Conservation (phyloP, 2,113 vertebrate genomes). For the Nanger granti region DNA sequence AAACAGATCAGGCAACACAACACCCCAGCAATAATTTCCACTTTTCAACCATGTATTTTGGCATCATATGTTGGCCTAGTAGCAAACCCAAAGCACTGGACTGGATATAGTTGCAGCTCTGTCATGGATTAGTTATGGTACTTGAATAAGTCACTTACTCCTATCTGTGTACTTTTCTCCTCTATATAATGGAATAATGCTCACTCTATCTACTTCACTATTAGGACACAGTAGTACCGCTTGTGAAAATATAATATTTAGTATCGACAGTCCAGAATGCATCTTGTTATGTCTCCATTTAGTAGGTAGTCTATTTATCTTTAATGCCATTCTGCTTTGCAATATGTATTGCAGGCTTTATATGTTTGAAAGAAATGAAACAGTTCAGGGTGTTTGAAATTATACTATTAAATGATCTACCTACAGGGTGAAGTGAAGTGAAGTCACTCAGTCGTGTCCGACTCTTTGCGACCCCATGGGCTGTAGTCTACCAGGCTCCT, state of each 20-base stretch:
- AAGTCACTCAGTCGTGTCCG: no score
- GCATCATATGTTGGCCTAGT: not conserved
- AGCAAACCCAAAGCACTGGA: not conserved
- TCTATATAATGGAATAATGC: not conserved
- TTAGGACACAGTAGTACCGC: not conserved
- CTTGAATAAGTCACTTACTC: not conserved
- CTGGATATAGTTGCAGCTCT: not conserved
- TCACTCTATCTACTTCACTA: not conserved
- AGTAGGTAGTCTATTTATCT: not conserved
- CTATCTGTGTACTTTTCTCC: not conserved
- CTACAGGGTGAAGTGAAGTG: not conserved
- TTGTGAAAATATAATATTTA: not conserved
- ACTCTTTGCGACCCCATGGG: no score
- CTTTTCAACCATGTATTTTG: not conserved
- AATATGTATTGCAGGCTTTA: not conserved
- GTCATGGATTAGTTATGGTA: not conserved
- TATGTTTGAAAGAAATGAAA: not conserved
- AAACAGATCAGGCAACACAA: not conserved
- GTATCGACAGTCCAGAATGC: not conserved
- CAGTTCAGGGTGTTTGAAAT: not conserved
- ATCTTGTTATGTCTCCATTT: not conserved
- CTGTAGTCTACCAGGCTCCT: no score
- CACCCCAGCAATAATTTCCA: not conserved
- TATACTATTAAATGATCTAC: not conserved
- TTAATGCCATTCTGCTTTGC: not conserved